Base-by-base conservation (phyloP, 2,888 invertebrate genomes). In the Hipparchia semele region DNA sequence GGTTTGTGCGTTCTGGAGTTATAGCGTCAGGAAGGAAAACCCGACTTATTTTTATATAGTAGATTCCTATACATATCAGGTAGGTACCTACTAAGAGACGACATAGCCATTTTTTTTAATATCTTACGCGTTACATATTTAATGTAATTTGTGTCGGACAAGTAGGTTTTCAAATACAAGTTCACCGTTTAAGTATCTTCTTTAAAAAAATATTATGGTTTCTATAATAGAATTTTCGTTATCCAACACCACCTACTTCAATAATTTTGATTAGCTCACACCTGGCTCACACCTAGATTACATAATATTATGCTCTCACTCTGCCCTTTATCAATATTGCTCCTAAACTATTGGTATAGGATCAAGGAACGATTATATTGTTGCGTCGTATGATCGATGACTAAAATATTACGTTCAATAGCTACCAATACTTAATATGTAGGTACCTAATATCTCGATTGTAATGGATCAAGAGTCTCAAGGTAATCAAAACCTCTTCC, bases 241-340 rank as follows among this genome's bases (percentile, higher is more conserved):
- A 46, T 6, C 46, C 6, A 46, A 46, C 6, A 46, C 4, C 6
- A 46, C 46, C 5, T 46, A 46, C 46, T 62, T 12, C 7, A 33
- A 1, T 33, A 59, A 59, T 7, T 4, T 8, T 33, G 3, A 33
- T 8, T 6, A 45, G 33, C 6, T 6, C 23, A 8, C 60, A 39
- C 60, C 39, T 33, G 7, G 33, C 9, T 13, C 13, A 8, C 58
- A 13, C 58, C 6, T 13, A 13, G 23, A 23, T 23, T 59, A 59
- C 8, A 46, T 67, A 23, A 23, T 68, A 73, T 69, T 64, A 56
- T 53, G 51, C 49, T 74, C 56, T 69, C n/a, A 58, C 60, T 65
- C 69, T 65, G 9, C 58, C 67, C 51, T n/a, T 65, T 66, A 74
- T 72, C 64, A 56, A 67, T 67, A 56, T 56, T 56, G 56, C 54